Evolutionary conservation across 2,888 invertebrate genomes (phyloP), one percentile per base, ranked within the genome.

Genomic region (Drepanosiphum platanoidis): DNA sequence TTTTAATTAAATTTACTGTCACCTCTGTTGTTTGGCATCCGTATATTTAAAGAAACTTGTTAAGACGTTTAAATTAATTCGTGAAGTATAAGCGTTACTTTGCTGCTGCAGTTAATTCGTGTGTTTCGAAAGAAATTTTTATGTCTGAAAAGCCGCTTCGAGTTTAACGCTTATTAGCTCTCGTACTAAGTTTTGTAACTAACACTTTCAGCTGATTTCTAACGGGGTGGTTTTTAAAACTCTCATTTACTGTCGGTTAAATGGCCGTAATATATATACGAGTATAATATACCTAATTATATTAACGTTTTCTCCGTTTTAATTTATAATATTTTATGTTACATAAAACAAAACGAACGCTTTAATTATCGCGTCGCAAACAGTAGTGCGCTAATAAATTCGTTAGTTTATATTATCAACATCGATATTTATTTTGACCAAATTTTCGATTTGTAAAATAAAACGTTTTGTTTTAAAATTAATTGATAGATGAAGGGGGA

Each of bases 1-100:
- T 72, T 72, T 82, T 82, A 82, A 82, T 82, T 72, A 82, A 61
- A 82, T 72, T 61, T 34, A 80, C 39, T 34, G 32, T 66, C 36
- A 75, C 52, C 52, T n/a, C 15, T 36, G 32, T 15, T 70, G 15
- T 30, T 18, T 9, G 7, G 18, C 30, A 61, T 46, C 18, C 46
- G n/a, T 58, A 70, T 22, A 11, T 81, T 52, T 27, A 61, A 72
- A n/a, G 30, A 72, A 72, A 72, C 71, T 81, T 72, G 81, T 58
- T 61, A 72, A 81, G 39, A 58, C 30, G 70, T 58, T 81, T 81
- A 72, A 81, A 71, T 81, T 30, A 81, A 81, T 81, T 61, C 15
- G 15, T 9, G 9, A 39, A 72, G 61, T 81, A 39, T 71, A 36
- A 34, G 68, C 30, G 27, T 0, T 66, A 66, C n/a, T 68, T 39